Evolutionary conservation across 2,888 invertebrate genomes (phyloP).

Genomic region (Tethea ocularis): DNA sequence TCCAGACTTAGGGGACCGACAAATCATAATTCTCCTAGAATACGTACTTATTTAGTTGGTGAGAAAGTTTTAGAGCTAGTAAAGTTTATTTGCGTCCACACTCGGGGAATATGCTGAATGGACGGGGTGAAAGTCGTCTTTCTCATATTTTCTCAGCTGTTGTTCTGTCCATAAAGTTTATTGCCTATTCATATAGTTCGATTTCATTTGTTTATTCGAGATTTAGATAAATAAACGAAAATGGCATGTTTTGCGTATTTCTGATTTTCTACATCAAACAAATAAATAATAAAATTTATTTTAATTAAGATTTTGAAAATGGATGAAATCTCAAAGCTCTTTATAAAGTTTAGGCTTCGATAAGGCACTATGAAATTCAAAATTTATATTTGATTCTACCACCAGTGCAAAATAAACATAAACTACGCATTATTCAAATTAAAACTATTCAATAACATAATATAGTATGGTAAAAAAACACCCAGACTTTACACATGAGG

Average conservation of each 20-base stretch:
- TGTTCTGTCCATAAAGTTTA: neutral
- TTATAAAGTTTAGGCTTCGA: too few species aligned
- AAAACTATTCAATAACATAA: too few species aligned
- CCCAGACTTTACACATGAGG: too few species aligned
- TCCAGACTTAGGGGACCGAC: constrained; percentile 72
- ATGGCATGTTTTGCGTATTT: neutral
- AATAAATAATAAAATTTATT: too few species aligned
- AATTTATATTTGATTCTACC: too few species aligned
- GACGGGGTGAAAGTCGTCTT: constrained; percentile 33
- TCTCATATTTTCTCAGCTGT: neutral
- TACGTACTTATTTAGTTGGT: constrained; percentile 78
- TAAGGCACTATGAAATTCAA: too few species aligned
- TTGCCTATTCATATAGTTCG: neutral
- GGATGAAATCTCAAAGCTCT: too few species aligned
- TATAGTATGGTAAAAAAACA: too few species aligned
- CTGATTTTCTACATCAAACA: neutral
- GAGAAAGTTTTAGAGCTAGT: constrained; percentile 73
- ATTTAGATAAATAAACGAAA: neutral
- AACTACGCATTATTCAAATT: too few species aligned
- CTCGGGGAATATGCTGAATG: constrained; percentile 51
- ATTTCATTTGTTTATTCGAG: neutral
- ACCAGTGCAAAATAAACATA: too few species aligned
- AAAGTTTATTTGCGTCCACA: constrained; percentile 71
- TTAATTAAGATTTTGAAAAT: too few species aligned
- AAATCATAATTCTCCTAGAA: constrained; percentile 76